Conservation (phyloP, 2,797 vertebrate genomes). For the Rhodeus uyekii region DNA sequence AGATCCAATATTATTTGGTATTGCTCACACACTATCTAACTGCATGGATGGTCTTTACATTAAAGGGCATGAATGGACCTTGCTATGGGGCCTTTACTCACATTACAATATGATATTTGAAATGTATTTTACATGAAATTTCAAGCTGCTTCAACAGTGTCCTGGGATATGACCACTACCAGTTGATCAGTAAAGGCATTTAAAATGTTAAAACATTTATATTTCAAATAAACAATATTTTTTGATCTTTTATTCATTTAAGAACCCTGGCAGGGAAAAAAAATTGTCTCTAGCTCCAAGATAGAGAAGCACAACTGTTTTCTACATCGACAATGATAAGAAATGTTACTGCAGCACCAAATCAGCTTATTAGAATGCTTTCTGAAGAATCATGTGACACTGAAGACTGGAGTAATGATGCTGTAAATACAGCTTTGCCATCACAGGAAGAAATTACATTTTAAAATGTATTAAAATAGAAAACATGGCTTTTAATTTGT, state of each 20-base stretch:
- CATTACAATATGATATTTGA: background rate
- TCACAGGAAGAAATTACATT: too few species aligned
- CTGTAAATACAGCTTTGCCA: too few species aligned
- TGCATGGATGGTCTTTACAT: conserved; percentile 21
- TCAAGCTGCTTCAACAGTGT: background rate
- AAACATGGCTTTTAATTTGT: too few species aligned
- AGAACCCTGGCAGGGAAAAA: background rate
- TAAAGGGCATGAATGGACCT: background rate
- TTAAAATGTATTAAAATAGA: too few species aligned
- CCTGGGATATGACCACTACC: background rate
- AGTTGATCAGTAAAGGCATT: background rate
- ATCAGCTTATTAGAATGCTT: background rate
- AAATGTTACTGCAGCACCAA: background rate
- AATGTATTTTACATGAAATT: background rate
- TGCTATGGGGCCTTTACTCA: background rate
- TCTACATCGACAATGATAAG: background rate
- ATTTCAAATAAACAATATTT: background rate
- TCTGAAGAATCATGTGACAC: too few species aligned
- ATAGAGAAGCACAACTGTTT: background rate
- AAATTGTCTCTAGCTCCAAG: background rate
- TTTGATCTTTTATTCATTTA: background rate
- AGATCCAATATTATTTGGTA: conserved; percentile 1
- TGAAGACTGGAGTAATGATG: too few species aligned
- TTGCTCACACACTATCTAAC: conserved; percentile 48
- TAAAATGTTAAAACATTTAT: background rate